Conservation (phyloP, 2,113 vertebrate species). For the Anser cygnoides region DNA sequence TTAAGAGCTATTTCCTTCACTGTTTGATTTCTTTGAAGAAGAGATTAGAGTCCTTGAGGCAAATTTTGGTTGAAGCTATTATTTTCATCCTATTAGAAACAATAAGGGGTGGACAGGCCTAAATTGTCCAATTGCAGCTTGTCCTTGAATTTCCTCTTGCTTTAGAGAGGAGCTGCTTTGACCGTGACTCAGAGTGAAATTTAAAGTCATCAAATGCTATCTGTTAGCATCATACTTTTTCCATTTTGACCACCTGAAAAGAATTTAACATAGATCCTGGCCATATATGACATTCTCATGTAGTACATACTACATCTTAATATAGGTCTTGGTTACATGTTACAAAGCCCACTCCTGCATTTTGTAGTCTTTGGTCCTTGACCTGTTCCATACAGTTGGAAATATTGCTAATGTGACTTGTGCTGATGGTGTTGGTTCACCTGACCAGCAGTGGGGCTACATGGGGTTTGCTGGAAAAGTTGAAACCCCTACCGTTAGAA, state of each 20-base stretch:
- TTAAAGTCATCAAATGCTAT: neutral
- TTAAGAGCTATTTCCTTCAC: neutral
- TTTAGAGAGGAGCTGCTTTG: neutral
- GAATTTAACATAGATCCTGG: neutral
- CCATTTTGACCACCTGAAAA: neutral
- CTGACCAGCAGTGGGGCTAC: neutral
- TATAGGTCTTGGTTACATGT: neutral
- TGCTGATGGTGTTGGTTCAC: neutral
- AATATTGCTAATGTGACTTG: neutral
- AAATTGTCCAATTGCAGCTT: neutral
- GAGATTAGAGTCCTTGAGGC: neutral
- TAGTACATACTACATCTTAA: rapidly evolving
- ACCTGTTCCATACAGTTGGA: neutral
- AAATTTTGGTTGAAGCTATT: neutral
- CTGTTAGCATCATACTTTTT: neutral
- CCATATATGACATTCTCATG: rapidly evolving
- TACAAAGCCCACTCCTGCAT: neutral
- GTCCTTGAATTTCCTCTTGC: neutral
- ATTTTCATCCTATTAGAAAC: neutral
- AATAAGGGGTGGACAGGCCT: neutral
- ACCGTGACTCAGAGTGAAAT: neutral
- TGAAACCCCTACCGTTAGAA: neutral
- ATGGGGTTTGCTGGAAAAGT: neutral
- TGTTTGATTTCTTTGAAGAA: neutral
- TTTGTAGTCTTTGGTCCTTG: neutral